Evolutionary conservation across 2,797 vertebrate species (phyloP).

Genomic region (Melanogrammus aeglefinus): DNA sequence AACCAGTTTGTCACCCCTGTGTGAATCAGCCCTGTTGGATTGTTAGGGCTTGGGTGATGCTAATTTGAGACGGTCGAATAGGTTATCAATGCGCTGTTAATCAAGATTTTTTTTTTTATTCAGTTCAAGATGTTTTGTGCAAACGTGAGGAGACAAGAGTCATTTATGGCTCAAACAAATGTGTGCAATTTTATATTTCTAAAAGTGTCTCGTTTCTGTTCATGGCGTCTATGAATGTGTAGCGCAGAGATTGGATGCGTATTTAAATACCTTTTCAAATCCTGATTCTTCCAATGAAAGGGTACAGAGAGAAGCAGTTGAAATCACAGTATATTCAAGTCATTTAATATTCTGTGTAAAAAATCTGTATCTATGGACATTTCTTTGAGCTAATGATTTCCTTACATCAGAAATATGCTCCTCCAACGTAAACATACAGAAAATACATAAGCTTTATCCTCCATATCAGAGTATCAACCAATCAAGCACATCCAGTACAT

Average conservation of each 20-base stretch:
- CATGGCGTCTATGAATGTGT: no score
- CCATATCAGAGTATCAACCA: slow-evolving; percentile 17
- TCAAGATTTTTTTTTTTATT: background rate
- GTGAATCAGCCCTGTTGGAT: slow-evolving; percentile 12
- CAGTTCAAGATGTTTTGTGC: background rate
- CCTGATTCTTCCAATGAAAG: background rate
- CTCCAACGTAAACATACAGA: slow-evolving; percentile 50
- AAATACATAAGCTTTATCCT: slow-evolving; percentile 39
- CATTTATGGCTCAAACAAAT: background rate
- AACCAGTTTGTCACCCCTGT: background rate
- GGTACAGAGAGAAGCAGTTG: slow-evolving; percentile 20
- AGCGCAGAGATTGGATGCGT: background rate
- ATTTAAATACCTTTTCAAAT: background rate
- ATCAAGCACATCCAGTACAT: slow-evolving; percentile 8
- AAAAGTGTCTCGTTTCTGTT: background rate
- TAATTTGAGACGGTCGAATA: background rate
- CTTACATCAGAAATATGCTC: slow-evolving; percentile 19
- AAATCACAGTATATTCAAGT: slow-evolving; percentile 47
- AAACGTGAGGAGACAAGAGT: background rate
- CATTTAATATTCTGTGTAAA: slow-evolving; percentile 30
- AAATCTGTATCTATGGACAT: slow-evolving; percentile 17
- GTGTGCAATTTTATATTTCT: background rate
- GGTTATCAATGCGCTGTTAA: background rate
- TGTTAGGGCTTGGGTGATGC: slow-evolving; percentile 4
- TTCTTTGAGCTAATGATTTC: slow-evolving; percentile 30